Percentiles rank a stretch among this genome's conserved stretches.
These are phyloP conservation scores for Pachycephala philippinensis DNA, from an alignment of 2,113 vertebrate species.

Conservation along the genomic window DNA sequence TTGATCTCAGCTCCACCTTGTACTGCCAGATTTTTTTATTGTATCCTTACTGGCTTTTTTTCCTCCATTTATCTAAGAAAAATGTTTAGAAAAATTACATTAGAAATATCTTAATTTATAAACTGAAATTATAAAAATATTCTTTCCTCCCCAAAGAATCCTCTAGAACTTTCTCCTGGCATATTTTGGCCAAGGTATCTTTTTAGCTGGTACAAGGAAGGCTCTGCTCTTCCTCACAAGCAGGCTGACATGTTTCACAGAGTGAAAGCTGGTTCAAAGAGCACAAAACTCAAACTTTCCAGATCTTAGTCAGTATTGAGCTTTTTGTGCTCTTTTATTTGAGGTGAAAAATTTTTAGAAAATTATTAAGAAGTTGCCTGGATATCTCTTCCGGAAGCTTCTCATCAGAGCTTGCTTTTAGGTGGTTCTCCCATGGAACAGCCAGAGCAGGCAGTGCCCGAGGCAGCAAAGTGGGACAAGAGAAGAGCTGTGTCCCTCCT, in stretches of 20 bases:
- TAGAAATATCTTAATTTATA: neutral
- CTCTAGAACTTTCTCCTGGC: neutral
- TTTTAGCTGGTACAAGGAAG: neutral
- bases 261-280: neutral
- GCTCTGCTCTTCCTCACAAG: neutral
- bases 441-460: neutral
- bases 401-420: neutral
- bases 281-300: neutral
- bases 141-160: neutral
- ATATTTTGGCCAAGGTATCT: neutral
- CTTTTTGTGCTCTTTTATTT: neutral
- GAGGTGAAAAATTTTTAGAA: neutral
- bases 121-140: neutral
- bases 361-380: neutral
- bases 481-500: neutral
- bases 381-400: neutral
- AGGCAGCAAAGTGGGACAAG: neutral
- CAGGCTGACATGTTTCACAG: neutral
- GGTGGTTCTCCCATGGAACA: neutral
- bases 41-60: neutral
- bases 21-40: neutral
- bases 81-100: neutral
- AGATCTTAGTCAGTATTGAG: neutral
- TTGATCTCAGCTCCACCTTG: neutral
- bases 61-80: neutral